A percentile compares a stretch with the other conserved stretches of the same genome.
These are phyloP conservation scores for Pampusana beccarii DNA, from an alignment of 2,113 vertebrate genomes.

Conservation along the genomic window DNA sequence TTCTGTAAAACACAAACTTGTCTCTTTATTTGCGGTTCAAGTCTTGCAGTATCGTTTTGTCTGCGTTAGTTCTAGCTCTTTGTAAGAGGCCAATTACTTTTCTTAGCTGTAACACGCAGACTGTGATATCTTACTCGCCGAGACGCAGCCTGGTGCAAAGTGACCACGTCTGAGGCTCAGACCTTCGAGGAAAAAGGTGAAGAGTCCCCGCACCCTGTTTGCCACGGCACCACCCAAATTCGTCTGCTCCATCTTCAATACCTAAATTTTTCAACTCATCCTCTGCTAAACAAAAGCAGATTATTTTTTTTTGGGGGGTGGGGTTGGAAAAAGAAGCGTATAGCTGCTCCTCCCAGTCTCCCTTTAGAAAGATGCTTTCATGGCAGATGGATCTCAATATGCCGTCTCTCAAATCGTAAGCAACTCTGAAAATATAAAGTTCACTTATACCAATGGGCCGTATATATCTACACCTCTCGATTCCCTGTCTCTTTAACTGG, in stretches of 20 bases:
- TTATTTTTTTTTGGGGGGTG: not conserved
- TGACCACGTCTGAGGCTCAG: not conserved
- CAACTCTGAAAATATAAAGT: constrained; percentile 69
- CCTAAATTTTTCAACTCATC: not conserved
- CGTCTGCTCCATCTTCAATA: not conserved
- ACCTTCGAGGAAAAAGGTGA: not conserved
- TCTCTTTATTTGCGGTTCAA: constrained; percentile 61
- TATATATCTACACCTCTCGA: constrained; percentile 12
- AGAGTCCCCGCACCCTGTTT: not conserved
- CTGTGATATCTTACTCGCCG: not conserved
- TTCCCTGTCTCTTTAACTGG: constrained; percentile 75
- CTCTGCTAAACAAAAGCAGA: constrained; percentile 64
- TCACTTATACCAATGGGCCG: constrained; percentile 44
- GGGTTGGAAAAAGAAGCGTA: not conserved
- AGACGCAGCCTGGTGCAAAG: not conserved
- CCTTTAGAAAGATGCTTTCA: constrained; percentile 58
- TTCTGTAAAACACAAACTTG: constrained; percentile 64
- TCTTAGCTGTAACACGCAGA: not conserved
- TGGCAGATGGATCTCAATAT: constrained; percentile 75
- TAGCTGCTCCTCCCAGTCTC: constrained; percentile 43
- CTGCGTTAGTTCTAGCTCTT: constrained; percentile 58
- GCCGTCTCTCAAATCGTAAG: constrained; percentile 67
- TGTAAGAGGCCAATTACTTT: constrained; percentile 26
- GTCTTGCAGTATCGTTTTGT: constrained; percentile 45
- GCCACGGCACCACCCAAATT: not conserved